phyloP scores from a whole-genome alignment of 2,888 invertebrate species.

The Vannuccia rotundouncinata region DNA sequence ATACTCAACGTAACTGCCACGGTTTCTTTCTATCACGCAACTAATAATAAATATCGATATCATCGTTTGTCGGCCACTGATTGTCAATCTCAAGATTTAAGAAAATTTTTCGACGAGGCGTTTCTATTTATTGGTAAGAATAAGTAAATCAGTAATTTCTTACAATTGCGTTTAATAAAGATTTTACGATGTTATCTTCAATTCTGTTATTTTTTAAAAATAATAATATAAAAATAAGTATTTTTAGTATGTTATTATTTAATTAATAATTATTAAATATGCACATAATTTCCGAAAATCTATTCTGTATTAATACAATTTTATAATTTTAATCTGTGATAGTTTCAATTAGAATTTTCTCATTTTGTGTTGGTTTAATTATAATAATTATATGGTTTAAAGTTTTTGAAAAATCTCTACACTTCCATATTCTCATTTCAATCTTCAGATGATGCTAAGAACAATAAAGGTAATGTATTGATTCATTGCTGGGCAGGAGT shows the following conservation, averaged over 20 bases:
- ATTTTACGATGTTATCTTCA: background rate
- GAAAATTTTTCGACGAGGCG: conserved; percentile 32
- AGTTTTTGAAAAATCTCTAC: too few species aligned
- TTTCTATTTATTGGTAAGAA: conserved; percentile 37
- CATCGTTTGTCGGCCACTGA: conserved; percentile 36
- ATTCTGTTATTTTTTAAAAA: background rate
- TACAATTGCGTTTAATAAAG: too few species aligned
- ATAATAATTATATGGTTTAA: too few species aligned
- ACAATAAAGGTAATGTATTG: conserved; percentile 32
- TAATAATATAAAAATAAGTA: background rate
- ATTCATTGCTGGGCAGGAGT: conserved; percentile 38
- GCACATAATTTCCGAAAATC: too few species aligned
- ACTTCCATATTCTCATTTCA: too few species aligned
- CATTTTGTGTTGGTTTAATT: too few species aligned
- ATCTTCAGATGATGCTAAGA: conserved; percentile 31
- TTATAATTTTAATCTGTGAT: too few species aligned
- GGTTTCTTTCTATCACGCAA: conserved; percentile 23
- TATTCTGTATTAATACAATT: too few species aligned
- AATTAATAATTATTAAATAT: too few species aligned
- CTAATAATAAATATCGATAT: conserved; percentile 2
- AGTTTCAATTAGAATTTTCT: too few species aligned
- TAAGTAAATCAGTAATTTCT: background rate
- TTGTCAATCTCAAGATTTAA: conserved; percentile 29
- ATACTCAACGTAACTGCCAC: conserved; percentile 36
- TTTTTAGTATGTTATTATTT: too few species aligned